Base-by-base conservation (phyloP, 2,797 vertebrate species). In the Acanthurus lineatus region DNA sequence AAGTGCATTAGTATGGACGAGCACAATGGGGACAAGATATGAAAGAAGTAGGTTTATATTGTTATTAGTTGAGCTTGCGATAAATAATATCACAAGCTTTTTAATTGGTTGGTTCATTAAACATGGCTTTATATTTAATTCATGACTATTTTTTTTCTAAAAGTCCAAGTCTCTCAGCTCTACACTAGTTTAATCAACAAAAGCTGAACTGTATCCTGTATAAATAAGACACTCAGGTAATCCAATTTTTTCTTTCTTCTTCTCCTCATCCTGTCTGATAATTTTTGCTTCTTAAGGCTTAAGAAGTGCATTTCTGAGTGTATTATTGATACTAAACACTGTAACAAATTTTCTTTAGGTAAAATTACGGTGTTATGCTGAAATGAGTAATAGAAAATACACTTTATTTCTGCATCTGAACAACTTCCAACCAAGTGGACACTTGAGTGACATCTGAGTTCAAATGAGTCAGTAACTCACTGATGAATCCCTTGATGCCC, bases 401-500 rank as follows among this genome's bases (percentile, higher is more conserved):
- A 47, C 16, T 11, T 28, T 51, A 11, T 48, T 49, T 73, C 28
- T 53, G 5, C 11, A 9, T 9, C 28, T 52, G 10, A 45, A 61
- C 20, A 22, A 8, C 11, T 28, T 9, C 38, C 16, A 22, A 58
- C 42, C 8, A 25, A 35, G 8, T 9, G 12, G 3, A 14, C 3
- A 58, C 14, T 32, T 47, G 0, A 48, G 3, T 20, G 3, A 35
- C 32, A 32, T 32, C 4, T 32, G 3, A 59, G 66, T 40, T 9
- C 0, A 45, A 71, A 47, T 53, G 22, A 15, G 61, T 59, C 40
- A n/a, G 20, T 44, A 3, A 93, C 98, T 97, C 93, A 99, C 98
- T 99, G 92, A 99, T 99, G 90, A 99, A 99, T 87, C 98, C 98
- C 95, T 99, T 99, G 94, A 99, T 99, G 88, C 98, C 98, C 92